A percentile compares a stretch with the other conserved stretches of the same genome.
These are phyloP conservation scores for Fratercula arctica DNA, from an alignment of 2,797 vertebrate species.

Conservation along the genomic window DNA sequence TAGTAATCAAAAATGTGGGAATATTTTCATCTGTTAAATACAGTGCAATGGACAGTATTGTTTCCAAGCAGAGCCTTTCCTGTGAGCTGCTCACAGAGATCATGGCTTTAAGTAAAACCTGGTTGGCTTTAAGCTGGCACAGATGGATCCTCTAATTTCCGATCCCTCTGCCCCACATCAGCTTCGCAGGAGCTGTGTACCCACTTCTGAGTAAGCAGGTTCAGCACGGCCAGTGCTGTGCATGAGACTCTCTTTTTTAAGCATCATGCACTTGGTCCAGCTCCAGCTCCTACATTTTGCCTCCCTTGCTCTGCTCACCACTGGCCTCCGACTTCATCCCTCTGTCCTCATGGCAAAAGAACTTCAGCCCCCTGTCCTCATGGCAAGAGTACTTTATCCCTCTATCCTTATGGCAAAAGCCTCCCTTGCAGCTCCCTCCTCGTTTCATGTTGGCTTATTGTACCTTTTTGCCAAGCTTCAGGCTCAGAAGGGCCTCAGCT, in stretches of 20 bases:
- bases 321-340: too few relatives aligned
- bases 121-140: background rate
- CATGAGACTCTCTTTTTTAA: accelerated
- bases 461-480: background rate
- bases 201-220: background rate
- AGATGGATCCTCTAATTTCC: background rate
- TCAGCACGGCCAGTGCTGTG: accelerated
- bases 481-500: background rate
- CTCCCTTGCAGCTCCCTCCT: background rate
- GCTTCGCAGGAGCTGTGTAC: background rate
- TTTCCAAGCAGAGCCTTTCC: background rate
- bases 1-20: background rate
- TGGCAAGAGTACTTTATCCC: too few relatives aligned
- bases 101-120: background rate
- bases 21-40: background rate
- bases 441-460: accelerated
- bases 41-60: background rate
- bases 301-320: background rate
- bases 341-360: background rate
- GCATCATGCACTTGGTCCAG: background rate
- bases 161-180: accelerated
- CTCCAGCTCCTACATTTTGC: background rate
- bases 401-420: background rate
- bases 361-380: background rate
- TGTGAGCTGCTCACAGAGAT: background rate